phyloP scores from a whole-genome alignment of 2,888 invertebrate species.

The Nebria salina region DNA sequence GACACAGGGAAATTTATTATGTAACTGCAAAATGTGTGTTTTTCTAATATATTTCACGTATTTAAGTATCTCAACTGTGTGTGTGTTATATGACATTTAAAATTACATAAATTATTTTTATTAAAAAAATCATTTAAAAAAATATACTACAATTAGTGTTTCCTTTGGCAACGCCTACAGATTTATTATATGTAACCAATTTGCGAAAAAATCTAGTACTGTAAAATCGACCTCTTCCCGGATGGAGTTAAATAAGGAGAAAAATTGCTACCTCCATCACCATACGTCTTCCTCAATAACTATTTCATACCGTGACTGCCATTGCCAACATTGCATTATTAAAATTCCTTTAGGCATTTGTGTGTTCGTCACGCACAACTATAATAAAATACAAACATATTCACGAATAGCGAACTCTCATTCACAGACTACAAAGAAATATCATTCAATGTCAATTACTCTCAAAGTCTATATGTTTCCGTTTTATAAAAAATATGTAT shows the following conservation, averaged over 20 bases:
- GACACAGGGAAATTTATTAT: too few relatives aligned
- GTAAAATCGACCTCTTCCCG: neutral
- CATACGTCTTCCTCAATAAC: neutral
- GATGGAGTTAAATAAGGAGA: neutral
- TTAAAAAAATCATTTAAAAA: neutral
- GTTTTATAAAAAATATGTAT: too few relatives aligned
- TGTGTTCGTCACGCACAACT: neutral
- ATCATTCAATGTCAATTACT: neutral
- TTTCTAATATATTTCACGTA: neutral
- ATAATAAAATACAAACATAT: neutral
- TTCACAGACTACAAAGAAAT: neutral
- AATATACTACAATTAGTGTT: neutral
- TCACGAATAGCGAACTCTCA: neutral
- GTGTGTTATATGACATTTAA: neutral
- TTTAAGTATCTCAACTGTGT: neutral
- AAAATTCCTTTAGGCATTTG: neutral
- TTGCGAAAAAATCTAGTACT: neutral
- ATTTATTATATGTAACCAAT: neutral
- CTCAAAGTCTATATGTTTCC: too few relatives aligned
- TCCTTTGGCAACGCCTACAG: neutral
- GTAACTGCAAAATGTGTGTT: too few relatives aligned
- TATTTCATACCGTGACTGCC: slow-evolving; percentile 1
- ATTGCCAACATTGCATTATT: neutral
- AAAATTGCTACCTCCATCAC: slow-evolving; percentile 1
- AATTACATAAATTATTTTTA: neutral